Percentiles rank a stretch among this genome's conserved stretches.
These are phyloP conservation scores for Lathronympha strigana DNA, from an alignment of 2,888 invertebrate genomes.

Conservation along the genomic window DNA sequence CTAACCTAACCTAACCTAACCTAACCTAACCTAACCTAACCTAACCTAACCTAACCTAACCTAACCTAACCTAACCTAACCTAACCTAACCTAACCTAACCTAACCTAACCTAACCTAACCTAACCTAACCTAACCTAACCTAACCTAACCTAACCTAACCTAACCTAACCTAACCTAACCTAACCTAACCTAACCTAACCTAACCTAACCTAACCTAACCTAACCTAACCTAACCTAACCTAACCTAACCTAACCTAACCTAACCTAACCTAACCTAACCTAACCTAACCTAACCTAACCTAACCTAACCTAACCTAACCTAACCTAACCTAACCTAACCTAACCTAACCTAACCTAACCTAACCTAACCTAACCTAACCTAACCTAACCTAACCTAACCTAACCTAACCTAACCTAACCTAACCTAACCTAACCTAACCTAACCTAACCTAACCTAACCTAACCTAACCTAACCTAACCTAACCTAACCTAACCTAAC, in stretches of 20 bases:
- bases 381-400: slow-evolving; percentile 13
- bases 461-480: slow-evolving; percentile 43
- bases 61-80: slow-evolving; percentile 13
- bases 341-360: slow-evolving; percentile 13
- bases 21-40: slow-evolving; percentile 13
- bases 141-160: slow-evolving; percentile 13
- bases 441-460: slow-evolving; percentile 45
- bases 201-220: slow-evolving; percentile 13
- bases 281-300: slow-evolving; percentile 13
- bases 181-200: slow-evolving; percentile 13
- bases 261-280: slow-evolving; percentile 13
- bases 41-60: slow-evolving; percentile 13
- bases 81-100: slow-evolving; percentile 13
- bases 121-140: slow-evolving; percentile 13
- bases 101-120: slow-evolving; percentile 13
- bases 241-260: slow-evolving; percentile 13
- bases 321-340: slow-evolving; percentile 13
- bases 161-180: slow-evolving; percentile 13
- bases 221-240: slow-evolving; percentile 13
- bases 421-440: slow-evolving; percentile 36
- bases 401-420: slow-evolving; percentile 13
- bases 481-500: slow-evolving; percentile 43
- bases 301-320: slow-evolving; percentile 13
- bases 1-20: slow-evolving; percentile 13
- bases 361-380: slow-evolving; percentile 13